These are phyloP conservation scores for Anguilla pacifica DNA, from an alignment of 2,797 vertebrate species.

Conservation along the genomic window DNA sequence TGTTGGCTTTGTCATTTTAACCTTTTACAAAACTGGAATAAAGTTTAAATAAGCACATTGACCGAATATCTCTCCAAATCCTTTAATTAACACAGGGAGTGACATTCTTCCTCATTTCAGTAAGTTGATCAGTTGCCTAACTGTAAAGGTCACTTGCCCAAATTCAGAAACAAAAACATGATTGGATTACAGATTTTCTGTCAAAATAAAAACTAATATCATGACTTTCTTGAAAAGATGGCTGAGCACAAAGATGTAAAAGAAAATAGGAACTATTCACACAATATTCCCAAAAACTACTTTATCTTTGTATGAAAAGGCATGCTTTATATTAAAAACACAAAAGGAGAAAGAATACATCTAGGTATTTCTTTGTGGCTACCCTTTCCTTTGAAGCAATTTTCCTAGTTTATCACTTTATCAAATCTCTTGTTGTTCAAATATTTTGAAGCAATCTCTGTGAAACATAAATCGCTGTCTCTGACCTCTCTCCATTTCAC, in stretches of 20 bases:
- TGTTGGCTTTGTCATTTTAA: neutral
- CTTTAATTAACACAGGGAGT: neutral
- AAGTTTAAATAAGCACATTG: neutral
- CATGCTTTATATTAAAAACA: neutral
- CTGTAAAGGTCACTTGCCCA: neutral
- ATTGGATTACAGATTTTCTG: neutral
- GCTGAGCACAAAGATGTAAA: neutral
- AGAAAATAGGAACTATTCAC: neutral
- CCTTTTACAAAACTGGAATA: constrained; percentile 3
- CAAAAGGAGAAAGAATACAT: neutral
- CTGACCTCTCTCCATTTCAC: neutral
- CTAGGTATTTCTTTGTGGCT: neutral
- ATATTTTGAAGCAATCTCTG: constrained; percentile 12
- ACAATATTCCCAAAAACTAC: neutral
- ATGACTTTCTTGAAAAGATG: neutral
- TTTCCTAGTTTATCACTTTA: neutral
- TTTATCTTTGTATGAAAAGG: neutral
- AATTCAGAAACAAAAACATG: neutral
- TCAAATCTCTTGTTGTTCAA: constrained; percentile 9
- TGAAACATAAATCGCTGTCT: neutral
- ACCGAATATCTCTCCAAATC: neutral
- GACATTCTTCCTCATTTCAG: neutral
- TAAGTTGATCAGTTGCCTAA: neutral
- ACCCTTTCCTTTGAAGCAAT: neutral
- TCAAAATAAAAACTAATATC: neutral